phyloP scores from a whole-genome alignment of 1,140 invertebrate species.

The Aphelinus atriplicis region DNA sequence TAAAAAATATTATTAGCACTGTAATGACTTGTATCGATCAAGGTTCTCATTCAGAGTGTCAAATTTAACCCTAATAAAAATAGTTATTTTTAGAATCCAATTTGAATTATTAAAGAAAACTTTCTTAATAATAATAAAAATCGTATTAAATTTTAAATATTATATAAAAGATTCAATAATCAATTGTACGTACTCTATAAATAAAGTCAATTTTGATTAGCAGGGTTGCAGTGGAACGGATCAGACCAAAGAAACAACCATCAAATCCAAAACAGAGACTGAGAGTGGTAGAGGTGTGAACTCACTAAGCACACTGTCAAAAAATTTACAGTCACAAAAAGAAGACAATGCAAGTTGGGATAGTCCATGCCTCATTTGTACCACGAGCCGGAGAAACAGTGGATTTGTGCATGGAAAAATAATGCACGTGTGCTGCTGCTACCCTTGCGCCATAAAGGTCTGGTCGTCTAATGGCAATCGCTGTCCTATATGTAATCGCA shows the following conservation, averaged over 20 bases:
- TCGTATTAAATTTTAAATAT: too few species aligned
- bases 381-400: slow-evolving; percentile 70
- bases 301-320: neutral
- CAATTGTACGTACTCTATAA: too few species aligned
- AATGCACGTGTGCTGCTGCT: slow-evolving; percentile 75
- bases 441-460: slow-evolving; percentile 72
- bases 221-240: neutral
- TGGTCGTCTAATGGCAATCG: slow-evolving; percentile 69
- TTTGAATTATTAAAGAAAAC: too few species aligned
- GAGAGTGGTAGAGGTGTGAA: neutral
- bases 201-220: too few species aligned
- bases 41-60: too few species aligned
- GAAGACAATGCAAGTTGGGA: slow-evolving; percentile 5
- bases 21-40: too few species aligned
- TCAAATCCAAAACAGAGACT: neutral
- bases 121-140: too few species aligned
- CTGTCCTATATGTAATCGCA: slow-evolving; percentile 75
- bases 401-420: slow-evolving; percentile 73
- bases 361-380: slow-evolving; percentile 70
- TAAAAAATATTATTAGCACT: too few species aligned
- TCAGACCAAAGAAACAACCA: slow-evolving; percentile 20
- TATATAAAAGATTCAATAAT: too few species aligned
- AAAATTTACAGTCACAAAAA: slow-evolving; percentile 12
- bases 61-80: too few species aligned
- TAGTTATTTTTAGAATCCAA: too few species aligned